Percentiles rank a stretch among this genome's conserved stretches.
Conservation (phyloP, 2,113 vertebrate genomes). For the Oncorhynchus clarkii region DNA sequence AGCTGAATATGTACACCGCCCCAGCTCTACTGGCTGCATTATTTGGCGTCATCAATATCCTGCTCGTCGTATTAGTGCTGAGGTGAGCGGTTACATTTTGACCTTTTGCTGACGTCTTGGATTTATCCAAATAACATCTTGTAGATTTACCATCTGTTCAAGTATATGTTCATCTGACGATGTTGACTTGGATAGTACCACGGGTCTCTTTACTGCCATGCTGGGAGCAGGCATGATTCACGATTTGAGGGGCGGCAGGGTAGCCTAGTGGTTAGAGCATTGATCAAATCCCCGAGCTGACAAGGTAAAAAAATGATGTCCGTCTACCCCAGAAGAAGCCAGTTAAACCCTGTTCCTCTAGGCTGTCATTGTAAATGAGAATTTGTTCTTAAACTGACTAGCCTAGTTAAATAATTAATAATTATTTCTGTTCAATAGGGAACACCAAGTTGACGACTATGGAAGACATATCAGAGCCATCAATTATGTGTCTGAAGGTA, state of each 20-base stretch:
- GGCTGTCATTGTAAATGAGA: too few species aligned
- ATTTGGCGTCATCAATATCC: constrained; percentile 86
- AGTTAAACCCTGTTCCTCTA: too few species aligned
- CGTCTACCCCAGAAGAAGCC: too few species aligned
- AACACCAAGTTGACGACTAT: constrained; percentile 83
- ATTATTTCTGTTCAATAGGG: constrained; percentile 63
- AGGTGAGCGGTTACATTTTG: constrained; percentile 72
- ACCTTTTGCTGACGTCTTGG: not conserved
- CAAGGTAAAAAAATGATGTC: too few species aligned
- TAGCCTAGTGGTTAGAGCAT: too few species aligned
- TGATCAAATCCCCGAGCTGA: too few species aligned
- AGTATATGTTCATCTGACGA: not conserved
- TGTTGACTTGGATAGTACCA: not conserved
- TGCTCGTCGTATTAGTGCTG: constrained; percentile 84
- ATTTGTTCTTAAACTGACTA: too few species aligned
- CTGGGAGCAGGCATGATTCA: too few species aligned
- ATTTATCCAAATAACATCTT: not conserved
- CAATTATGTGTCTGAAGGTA: constrained; percentile 86
- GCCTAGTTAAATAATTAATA: too few species aligned
- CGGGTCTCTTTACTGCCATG: too few species aligned
- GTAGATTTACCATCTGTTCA: not conserved
- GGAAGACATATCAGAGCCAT: constrained; percentile 74
- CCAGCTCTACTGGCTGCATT: constrained; percentile 85
- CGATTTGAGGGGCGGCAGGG: too few species aligned
- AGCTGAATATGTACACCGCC: constrained; percentile 93